Evolutionary conservation across 2,888 invertebrate genomes (phyloP).

Genomic region (Hartigia nigra): DNA sequence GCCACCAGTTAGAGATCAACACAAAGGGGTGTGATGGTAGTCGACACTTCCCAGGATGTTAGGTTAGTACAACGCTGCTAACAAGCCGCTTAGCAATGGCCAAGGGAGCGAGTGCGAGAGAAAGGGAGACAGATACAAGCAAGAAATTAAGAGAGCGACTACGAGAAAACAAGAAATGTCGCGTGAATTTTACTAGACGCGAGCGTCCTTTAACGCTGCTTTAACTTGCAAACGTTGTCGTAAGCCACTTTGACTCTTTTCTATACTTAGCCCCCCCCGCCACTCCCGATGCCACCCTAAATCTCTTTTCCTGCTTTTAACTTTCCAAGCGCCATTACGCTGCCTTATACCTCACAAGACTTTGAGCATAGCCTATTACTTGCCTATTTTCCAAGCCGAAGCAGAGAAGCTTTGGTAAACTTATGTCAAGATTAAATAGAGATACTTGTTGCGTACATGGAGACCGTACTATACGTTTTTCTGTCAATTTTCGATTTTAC

Average conservation of each 20-base stretch:
- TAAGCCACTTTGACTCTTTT: neutral
- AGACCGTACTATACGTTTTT: neutral
- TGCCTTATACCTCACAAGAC: neutral
- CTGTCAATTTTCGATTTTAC: neutral
- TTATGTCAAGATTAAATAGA: conserved; percentile 24
- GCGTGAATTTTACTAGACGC: neutral
- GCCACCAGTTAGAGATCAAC: neutral
- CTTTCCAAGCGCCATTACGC: neutral
- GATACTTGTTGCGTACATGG: conserved; percentile 37
- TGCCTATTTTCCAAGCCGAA: conserved; percentile 26
- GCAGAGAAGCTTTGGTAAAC: conserved; percentile 16
- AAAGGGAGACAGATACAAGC: neutral
- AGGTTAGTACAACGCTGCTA: neutral
- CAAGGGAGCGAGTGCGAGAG: neutral
- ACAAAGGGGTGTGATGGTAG: neutral
- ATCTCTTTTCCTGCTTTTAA: conserved; percentile 6
- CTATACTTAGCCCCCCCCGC: neutral
- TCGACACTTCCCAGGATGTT: neutral
- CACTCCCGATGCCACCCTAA: neutral
- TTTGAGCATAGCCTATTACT: conserved; percentile 23
- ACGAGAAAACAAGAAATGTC: neutral
- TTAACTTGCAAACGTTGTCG: neutral
- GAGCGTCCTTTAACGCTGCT: neutral
- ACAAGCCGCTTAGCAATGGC: neutral
- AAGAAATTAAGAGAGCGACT: neutral